Evolutionary conservation across 2,113 vertebrate genomes (phyloP), one percentile per base, ranked within the genome.

Genomic region (Plecotus auritus): DNA sequence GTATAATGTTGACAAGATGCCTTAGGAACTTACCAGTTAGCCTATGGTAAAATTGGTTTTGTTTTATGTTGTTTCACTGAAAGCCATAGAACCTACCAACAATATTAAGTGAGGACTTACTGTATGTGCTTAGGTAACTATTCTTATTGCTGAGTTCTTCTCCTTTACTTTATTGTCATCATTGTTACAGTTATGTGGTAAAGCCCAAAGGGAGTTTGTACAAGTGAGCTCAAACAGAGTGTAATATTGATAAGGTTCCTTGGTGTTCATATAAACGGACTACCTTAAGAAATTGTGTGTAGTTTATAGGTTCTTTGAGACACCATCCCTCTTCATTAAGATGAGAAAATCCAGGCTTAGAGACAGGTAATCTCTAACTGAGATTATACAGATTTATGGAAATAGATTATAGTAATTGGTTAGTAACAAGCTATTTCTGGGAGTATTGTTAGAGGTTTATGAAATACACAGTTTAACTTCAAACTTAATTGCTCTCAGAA

Each of bases 391-490:
- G 30, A 72, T 22, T 85, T 66, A 87, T 72, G 95, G 69, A 91
- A 2, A 64, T 94, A 49, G 73, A 80, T 84, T 87, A 66, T 32
- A n/a, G 64, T 67, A 95, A 93, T 96, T 70, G 40, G 51, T 95
- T 69, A 54, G 69, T 66, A 91, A 96, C 88, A 93, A 94, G 74
- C 74, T 78, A 30, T 13, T 0, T 95, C 37, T 23, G 7, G 80
- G 20, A 4, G 0, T 67, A 70, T 16, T 40, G n/a, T 56, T 94
- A 88, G 30, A 90, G 28, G 80, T 91, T 61, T 94, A 4, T 30
- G 72, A 85, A 85, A 73, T 7, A 59, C 18, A 72, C 54, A 59
- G 80, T 51, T 95, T 94, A 82, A 87, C 28, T 81, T 45, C 45
- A 80, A 69, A 51, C 22, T 72, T 96, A 32, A 42, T 1, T 66